These are phyloP conservation scores for Limnephilus auricula DNA, from an alignment of 2,888 invertebrate genomes.

Conservation along the genomic window DNA sequence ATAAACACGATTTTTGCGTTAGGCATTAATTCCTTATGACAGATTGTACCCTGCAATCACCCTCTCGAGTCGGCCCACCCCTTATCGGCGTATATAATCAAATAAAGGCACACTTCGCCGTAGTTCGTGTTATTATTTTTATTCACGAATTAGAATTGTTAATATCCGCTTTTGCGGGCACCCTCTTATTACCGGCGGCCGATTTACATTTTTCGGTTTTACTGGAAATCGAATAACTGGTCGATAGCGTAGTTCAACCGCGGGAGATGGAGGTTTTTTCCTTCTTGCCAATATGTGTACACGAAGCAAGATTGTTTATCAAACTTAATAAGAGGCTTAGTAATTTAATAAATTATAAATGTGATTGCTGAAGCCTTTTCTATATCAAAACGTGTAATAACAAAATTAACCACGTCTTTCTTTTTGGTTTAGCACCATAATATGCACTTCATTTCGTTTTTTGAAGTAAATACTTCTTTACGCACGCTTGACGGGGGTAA, in stretches of 20 bases:
- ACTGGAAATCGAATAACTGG: constrained; percentile 47
- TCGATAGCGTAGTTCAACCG: background rate
- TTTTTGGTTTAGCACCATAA: background rate
- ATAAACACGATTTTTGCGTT: constrained; percentile 42
- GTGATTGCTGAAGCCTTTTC: background rate
- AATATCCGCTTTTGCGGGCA: constrained; percentile 63
- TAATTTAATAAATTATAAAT: background rate
- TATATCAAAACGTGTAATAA: too few species aligned
- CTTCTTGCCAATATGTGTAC: background rate
- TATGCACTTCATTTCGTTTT: too few species aligned
- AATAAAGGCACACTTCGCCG: constrained; percentile 53
- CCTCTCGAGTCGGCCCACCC: constrained; percentile 2
- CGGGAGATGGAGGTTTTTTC: background rate
- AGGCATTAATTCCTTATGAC: constrained; percentile 44
- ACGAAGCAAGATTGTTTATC: background rate
- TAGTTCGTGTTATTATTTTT: constrained; percentile 62
- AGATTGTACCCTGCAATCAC: constrained; percentile 34
- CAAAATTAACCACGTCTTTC: background rate
- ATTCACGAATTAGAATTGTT: constrained; percentile 65
- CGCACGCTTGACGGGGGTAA: too few species aligned
- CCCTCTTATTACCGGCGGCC: constrained; percentile 57
- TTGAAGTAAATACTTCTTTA: too few species aligned
- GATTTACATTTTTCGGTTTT: constrained; percentile 59
- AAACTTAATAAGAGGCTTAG: background rate
- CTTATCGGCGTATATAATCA: constrained; percentile 58